Conservation (phyloP, 2,113 vertebrate genomes). For the Lepidothrix coronata region DNA sequence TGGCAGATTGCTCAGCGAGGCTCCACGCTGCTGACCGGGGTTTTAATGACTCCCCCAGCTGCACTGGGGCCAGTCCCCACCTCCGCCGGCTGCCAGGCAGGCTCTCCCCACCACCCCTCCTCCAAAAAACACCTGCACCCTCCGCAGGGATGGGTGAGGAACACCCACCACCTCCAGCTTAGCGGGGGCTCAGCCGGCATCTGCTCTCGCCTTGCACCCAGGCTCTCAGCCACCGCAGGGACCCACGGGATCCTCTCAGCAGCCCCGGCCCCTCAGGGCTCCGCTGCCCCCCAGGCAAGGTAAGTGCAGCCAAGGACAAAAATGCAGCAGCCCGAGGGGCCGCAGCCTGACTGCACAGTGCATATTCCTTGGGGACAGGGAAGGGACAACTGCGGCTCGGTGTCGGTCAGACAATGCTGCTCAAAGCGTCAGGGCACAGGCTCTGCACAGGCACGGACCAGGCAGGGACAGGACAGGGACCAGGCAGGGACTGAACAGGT, state of each 20-base stretch:
- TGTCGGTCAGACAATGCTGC: accelerated
- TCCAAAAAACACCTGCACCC: neutral
- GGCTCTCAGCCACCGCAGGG: neutral
- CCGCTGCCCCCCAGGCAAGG: accelerated
- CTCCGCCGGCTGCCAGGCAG: neutral
- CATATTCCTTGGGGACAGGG: accelerated
- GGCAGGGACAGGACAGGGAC: neutral
- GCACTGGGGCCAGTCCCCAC: neutral
- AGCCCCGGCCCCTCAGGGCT: accelerated
- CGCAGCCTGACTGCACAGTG: accelerated
- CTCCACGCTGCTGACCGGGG: neutral
- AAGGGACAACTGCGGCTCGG: neutral
- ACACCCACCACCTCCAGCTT: neutral
- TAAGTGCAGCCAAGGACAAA: neutral
- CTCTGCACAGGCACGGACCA: neutral
- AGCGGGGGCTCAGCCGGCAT: neutral
- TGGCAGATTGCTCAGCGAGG: neutral
- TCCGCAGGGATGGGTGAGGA: neutral
- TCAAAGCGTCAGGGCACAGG: accelerated
- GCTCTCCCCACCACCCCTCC: neutral
- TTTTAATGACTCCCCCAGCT: neutral
- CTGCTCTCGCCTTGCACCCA: accelerated
- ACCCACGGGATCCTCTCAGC: accelerated
- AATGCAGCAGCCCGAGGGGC: neutral
- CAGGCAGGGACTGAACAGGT: neutral